Evolutionary conservation across 2,888 invertebrate species (phyloP).

Genomic region (Chymomyza caudatula): DNA sequence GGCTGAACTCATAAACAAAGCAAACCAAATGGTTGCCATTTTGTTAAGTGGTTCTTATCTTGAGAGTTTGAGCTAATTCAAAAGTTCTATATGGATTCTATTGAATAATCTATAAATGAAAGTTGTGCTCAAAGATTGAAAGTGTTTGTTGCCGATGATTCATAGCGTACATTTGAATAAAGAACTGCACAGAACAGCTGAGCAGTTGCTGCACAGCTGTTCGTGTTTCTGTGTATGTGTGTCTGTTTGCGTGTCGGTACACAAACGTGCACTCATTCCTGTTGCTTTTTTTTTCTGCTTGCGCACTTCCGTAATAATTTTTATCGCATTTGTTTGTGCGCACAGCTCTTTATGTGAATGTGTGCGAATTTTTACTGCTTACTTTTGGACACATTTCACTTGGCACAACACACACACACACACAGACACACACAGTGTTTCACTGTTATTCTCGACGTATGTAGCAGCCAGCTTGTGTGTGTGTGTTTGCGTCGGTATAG

Average conservation of each 20-base stretch:
- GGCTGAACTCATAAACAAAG: background rate
- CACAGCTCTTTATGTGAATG: slow-evolving; percentile 1
- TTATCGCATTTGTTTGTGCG: slow-evolving; percentile 56
- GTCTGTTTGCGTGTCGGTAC: background rate
- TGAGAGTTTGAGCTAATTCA: no score
- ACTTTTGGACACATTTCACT: slow-evolving; percentile 62
- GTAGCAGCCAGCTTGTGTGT: slow-evolving; percentile 3
- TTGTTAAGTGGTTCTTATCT: no score
- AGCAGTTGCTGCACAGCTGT: background rate
- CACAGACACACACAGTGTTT: background rate
- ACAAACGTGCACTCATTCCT: slow-evolving; percentile 33
- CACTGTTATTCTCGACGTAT: background rate
- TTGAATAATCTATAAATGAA: no score
- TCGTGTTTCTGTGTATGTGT: no score
- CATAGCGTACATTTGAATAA: background rate
- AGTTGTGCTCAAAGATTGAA: background rate
- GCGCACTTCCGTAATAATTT: slow-evolving; percentile 70
- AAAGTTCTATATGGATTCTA: no score
- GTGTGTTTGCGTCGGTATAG: slow-evolving; percentile 49
- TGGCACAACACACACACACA: background rate
- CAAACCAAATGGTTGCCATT: background rate
- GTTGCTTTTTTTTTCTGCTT: slow-evolving; percentile 45
- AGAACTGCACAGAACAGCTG: background rate
- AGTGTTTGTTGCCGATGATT: background rate
- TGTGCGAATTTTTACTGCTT: slow-evolving; percentile 57